phyloP scores from a whole-genome alignment of 37 sponge, comb jelly and placozoan species.

The Aphrocallistes beatrix region DNA sequence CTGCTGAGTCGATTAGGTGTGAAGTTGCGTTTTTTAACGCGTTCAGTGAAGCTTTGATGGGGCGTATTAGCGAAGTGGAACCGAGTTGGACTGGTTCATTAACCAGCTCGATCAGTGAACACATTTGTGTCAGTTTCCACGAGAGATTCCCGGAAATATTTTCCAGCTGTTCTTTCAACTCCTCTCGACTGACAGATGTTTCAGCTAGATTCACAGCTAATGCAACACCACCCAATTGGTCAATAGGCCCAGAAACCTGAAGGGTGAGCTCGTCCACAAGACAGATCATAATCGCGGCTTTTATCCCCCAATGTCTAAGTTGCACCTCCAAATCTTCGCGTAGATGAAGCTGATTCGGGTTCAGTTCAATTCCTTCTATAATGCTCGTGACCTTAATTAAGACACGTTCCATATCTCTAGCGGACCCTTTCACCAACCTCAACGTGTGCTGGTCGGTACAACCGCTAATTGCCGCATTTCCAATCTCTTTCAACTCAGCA shows the following conservation, averaged over 20 bases:
- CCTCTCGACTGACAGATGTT: background rate
- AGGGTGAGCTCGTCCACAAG: background rate
- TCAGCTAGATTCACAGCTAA: background rate
- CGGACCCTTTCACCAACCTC: background rate
- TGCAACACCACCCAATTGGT: background rate
- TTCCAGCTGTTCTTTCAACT: background rate
- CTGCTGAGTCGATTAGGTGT: background rate
- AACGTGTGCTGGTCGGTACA: background rate
- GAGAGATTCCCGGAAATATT: background rate
- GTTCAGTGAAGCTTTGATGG: background rate
- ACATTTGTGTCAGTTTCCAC: slow-evolving; percentile 7
- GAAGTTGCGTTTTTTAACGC: background rate
- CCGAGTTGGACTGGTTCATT: background rate
- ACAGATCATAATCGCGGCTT: slow-evolving; percentile 7
- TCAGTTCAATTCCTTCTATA: background rate
- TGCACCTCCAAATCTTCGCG: background rate
- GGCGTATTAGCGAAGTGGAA: background rate
- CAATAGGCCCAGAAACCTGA: background rate
- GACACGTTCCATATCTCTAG: background rate
- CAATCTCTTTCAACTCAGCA: background rate
- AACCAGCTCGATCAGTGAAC: background rate
- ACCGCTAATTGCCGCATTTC: background rate
- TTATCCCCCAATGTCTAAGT: slow-evolving; percentile 11
- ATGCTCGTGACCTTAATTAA: background rate
- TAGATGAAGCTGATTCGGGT: background rate